phyloP scores from a whole-genome alignment of 2,113 vertebrate species.

The Vulpes lagopus region DNA sequence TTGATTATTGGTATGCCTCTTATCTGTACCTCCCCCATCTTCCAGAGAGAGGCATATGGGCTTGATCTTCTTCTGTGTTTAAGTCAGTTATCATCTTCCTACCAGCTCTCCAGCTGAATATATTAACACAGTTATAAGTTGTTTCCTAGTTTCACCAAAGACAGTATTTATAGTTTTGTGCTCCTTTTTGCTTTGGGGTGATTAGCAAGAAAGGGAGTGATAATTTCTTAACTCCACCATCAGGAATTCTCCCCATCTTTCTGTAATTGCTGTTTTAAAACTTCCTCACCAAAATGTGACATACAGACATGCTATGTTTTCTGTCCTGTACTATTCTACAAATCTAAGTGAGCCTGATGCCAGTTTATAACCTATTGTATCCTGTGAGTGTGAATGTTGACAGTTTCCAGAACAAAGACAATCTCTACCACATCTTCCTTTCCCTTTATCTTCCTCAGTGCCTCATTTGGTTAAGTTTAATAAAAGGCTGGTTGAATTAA shows the following conservation, averaged over 20 bases:
- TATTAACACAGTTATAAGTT: neutral
- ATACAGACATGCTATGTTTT: neutral
- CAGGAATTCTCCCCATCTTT: neutral
- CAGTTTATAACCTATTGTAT: neutral
- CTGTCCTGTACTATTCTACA: neutral
- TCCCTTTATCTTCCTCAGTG: neutral
- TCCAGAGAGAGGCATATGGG: neutral
- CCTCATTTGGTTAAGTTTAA: neutral
- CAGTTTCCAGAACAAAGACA: neutral
- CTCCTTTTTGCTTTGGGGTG: neutral
- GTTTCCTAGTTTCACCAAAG: neutral
- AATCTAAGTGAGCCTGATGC: neutral
- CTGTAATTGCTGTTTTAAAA: constrained; percentile 13
- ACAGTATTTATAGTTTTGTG: neutral
- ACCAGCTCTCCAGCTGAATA: neutral
- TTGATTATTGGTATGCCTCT: neutral
- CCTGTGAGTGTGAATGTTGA: neutral
- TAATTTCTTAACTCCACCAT: constrained; percentile 15
- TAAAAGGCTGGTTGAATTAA: constrained; percentile 1
- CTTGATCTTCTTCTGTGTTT: neutral
- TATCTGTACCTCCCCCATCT: neutral
- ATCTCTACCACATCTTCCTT: neutral
- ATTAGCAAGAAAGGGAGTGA: neutral
- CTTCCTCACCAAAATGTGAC: neutral
- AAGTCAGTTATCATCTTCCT: neutral